These are phyloP conservation scores for Tinea pellionella DNA, from an alignment of 2,888 invertebrate genomes.

Conservation along the genomic window DNA sequence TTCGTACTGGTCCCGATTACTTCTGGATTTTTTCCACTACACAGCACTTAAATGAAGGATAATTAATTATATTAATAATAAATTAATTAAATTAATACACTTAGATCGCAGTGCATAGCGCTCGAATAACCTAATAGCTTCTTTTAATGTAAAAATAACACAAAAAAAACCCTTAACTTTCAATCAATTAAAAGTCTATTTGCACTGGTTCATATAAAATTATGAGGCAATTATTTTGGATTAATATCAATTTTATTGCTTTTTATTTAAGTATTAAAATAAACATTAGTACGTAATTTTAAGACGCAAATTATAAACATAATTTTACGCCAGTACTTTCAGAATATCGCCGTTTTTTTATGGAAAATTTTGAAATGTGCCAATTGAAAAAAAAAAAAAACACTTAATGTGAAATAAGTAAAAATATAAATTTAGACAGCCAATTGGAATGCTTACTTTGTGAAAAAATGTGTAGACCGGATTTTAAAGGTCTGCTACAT, in stretches of 20 bases:
- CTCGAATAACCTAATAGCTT: no score
- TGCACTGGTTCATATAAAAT: constrained; percentile 16
- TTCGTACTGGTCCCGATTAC: no score
- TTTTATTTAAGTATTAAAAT: not conserved
- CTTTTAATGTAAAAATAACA: no score
- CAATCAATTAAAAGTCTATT: not conserved
- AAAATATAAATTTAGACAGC: constrained; percentile 7
- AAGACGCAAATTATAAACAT: not conserved
- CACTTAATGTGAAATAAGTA: not conserved
- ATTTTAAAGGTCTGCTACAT: not conserved
- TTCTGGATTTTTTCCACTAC: no score
- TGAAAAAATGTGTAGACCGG: constrained; percentile 1
- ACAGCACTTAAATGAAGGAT: no score
- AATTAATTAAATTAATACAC: no score
- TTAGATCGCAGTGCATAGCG: no score
- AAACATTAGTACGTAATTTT: not conserved
- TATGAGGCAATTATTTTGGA: not conserved
- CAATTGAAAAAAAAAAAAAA: constrained; percentile 8
- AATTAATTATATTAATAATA: no score
- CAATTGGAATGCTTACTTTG: not conserved
- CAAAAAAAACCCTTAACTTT: no score
- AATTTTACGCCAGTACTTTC: not conserved
- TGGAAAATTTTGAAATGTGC: constrained; percentile 9
- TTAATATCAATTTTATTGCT: not conserved
- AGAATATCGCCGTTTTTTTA: constrained; percentile 9